Percentiles rank a stretch among this genome's conserved stretches.
Conservation (phyloP, 1,140 invertebrate genomes). For the Achroia grisella region DNA sequence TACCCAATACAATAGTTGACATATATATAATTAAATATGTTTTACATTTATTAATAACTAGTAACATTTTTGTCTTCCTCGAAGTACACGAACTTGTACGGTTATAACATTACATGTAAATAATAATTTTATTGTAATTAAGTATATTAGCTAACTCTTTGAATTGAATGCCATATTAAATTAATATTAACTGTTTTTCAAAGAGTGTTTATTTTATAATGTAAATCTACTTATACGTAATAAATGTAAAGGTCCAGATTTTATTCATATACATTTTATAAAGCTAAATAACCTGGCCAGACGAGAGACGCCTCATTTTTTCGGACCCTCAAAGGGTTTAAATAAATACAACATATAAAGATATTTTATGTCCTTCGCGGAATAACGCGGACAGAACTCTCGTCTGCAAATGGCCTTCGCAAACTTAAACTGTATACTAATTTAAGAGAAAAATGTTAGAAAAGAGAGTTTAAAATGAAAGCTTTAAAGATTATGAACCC, state of each 20-base stretch:
- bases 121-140: constrained; percentile 41
- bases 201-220: constrained; percentile 6
- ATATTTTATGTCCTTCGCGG: too few relatives aligned
- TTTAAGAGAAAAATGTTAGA: too few relatives aligned
- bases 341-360: too few relatives aligned
- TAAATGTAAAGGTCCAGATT: background rate
- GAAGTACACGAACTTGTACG: background rate
- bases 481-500: too few relatives aligned
- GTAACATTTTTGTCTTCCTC: background rate
- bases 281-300: too few relatives aligned
- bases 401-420: too few relatives aligned
- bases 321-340: too few relatives aligned
- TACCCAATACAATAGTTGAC: background rate
- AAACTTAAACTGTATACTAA: too few relatives aligned
- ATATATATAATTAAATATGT: background rate
- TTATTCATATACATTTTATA: background rate
- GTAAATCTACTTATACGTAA: background rate
- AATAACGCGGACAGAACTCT: too few relatives aligned
- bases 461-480: too few relatives aligned
- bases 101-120: constrained; percentile 6
- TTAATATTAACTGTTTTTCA: constrained; percentile 21
- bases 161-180: constrained; percentile 52
- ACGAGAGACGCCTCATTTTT: too few relatives aligned
- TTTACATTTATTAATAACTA: constrained; percentile 2
- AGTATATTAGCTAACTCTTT: constrained; percentile 20